A percentile compares a stretch with the other conserved stretches of the same genome.
Conservation (phyloP, 2,113 vertebrate genomes). For the Perognathus longimembris region DNA sequence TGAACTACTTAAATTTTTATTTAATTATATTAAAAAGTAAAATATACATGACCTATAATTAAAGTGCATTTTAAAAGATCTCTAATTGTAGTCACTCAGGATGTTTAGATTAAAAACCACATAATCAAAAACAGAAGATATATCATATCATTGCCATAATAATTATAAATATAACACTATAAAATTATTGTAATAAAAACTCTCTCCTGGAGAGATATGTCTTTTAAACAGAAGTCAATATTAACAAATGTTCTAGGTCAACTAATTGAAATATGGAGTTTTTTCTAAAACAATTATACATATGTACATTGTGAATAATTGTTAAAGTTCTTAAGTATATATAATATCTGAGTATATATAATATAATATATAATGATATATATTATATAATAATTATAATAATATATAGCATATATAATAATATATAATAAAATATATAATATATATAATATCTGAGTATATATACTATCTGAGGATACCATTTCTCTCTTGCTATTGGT, state of each 20-base stretch:
- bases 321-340: neutral
- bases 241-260: neutral
- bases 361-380: too few relatives aligned
- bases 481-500: neutral
- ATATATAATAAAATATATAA: too few relatives aligned
- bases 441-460: too few relatives aligned
- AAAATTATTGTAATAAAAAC: neutral
- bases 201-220: neutral
- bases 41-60: neutral
- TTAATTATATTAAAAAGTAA: conserved; percentile 15
- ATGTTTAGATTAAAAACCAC: neutral
- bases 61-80: conserved; percentile 3
- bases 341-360: neutral
- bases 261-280: neutral
- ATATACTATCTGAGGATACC: too few relatives aligned
- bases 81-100: neutral
- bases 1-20: neutral
- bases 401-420: too few relatives aligned
- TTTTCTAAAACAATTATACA: too few relatives aligned
- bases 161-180: too few relatives aligned
- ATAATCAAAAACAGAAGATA: neutral
- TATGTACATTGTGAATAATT: neutral
- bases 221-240: neutral
- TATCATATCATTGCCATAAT: too few relatives aligned
- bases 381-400: too few relatives aligned